Base-by-base conservation (phyloP, 2,888 invertebrate species). In the Adelognathus sp. region DNA sequence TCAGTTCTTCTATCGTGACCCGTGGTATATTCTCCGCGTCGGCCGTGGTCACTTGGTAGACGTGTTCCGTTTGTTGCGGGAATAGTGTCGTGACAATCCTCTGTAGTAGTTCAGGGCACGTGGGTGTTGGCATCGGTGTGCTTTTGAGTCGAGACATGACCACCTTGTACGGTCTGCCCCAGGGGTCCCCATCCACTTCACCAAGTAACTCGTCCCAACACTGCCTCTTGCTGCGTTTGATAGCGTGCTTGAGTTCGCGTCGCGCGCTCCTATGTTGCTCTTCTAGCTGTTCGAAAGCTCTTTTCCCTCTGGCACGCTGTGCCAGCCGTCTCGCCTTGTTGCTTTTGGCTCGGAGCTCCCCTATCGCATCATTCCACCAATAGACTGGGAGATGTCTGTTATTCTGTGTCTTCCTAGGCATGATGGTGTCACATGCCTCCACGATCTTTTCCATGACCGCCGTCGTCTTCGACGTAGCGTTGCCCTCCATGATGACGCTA, bases 161-260 rank as follows among this genome's bases (percentile, higher is more conserved):
- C 3, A 85, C 72, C 46, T 67, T 79, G 66, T 85, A 86, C 18
- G 80, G 81, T 44, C 76, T 67, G 11, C 83, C 85, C 82, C 83
- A 84, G 0, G 82, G 81, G 54, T 86, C 82, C 1, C 58, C 46
- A 87, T n/a, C n/a, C n/a, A n/a, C n/a, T n/a, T n/a, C n/a, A n/a
- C n/a, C n/a, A n/a, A n/a, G n/a, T n/a, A n/a, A 73, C 16, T 81
- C 72, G 9, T 60, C 80, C 84, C 84, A 86, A 18, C 64, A 21
- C 9, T 66, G 64, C 14, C 60, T 24, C 36, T 76, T 76, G 54
- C 71, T 76, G 14, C 16, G 41, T 27, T 60, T 61, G 14, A 76
- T 76, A 16, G 76, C 71, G 21, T 74, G 29, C 1, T 7, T 76
- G 7, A 76, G 61, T 18, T 72, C n/a, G 1, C 14, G 4, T 14